Percentiles rank a stretch among this genome's conserved stretches.
Conservation (phyloP, 2,888 invertebrate genomes). For the Trichogramma dendrolimi region DNA sequence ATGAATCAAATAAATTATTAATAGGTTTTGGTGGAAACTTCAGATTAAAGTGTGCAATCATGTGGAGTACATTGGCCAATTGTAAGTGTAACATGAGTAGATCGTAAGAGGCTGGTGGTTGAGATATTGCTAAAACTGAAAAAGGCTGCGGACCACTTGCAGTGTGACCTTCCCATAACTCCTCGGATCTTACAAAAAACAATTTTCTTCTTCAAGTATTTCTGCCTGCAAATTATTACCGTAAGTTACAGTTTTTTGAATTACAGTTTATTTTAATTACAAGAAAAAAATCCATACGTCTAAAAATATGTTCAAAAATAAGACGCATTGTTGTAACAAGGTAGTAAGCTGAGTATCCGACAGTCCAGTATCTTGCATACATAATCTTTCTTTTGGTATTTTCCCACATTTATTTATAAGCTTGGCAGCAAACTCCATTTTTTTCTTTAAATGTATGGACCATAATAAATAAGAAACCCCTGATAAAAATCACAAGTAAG, state of each 20-base stretch:
- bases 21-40: constrained; percentile 66
- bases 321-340: constrained; percentile 52
- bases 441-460: constrained; percentile 81
- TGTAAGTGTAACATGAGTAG: constrained; percentile 78
- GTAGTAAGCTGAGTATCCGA: constrained; percentile 57
- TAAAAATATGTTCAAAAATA: constrained; percentile 58
- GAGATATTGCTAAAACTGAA: constrained; percentile 73
- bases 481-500: constrained; percentile 25
- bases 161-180: constrained; percentile 62
- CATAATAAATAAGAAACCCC: constrained; percentile 83
- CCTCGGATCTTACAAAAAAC: constrained; percentile 57
- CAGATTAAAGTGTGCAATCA: constrained; percentile 74
- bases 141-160: constrained; percentile 61
- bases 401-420: constrained; percentile 78
- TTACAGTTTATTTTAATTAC: constrained; percentile 36
- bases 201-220: constrained; percentile 50
- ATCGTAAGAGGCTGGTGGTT: constrained; percentile 70
- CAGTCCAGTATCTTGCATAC: constrained; percentile 72
- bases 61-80: constrained; percentile 70
- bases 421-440: constrained; percentile 71
- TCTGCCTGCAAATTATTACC: constrained; percentile 46
- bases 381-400: constrained; percentile 79
- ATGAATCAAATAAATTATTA: constrained; percentile 73
- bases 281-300: constrained; percentile 53
- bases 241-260: constrained; percentile 13